These are phyloP conservation scores for Vespertilio murinus DNA, from an alignment of 2,797 vertebrate genomes.

Conservation along the genomic window DNA sequence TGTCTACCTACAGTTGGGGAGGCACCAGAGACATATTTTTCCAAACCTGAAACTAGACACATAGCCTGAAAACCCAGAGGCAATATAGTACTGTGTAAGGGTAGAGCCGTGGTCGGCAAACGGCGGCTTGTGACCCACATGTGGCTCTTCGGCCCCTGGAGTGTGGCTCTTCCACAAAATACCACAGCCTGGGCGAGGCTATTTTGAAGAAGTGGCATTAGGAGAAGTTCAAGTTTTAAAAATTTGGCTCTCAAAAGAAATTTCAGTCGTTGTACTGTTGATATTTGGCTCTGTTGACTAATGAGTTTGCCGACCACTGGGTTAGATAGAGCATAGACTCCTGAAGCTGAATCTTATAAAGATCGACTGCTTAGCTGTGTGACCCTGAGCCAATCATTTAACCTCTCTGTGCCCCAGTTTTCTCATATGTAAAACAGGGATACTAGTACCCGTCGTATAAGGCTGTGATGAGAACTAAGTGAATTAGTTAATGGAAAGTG, in stretches of 20 bases:
- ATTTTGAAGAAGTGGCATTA: no score
- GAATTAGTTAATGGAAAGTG: not conserved
- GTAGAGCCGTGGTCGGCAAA: no score
- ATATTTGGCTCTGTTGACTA: no score
- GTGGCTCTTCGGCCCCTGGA: no score
- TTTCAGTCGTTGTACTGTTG: no score
- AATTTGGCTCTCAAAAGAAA: no score
- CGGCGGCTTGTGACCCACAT: no score
- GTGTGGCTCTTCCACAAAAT: no score
- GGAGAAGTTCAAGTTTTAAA: no score
- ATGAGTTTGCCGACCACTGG: no score
- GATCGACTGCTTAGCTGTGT: not conserved
- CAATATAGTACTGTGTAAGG: no score
- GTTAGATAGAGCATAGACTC: not conserved
- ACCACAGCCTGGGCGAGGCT: no score
- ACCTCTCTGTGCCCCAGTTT: not conserved
- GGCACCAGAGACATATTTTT: not conserved
- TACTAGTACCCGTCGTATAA: not conserved
- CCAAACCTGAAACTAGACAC: not conserved
- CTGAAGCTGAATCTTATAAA: not conserved
- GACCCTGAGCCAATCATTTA: not conserved
- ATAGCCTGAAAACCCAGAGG: not conserved
- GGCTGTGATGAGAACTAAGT: not conserved
- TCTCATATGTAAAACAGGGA: not conserved
- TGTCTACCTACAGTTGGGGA: not conserved